These are phyloP conservation scores for Lacanobia oleracea DNA, from an alignment of 2,888 invertebrate species.

Conservation along the genomic window DNA sequence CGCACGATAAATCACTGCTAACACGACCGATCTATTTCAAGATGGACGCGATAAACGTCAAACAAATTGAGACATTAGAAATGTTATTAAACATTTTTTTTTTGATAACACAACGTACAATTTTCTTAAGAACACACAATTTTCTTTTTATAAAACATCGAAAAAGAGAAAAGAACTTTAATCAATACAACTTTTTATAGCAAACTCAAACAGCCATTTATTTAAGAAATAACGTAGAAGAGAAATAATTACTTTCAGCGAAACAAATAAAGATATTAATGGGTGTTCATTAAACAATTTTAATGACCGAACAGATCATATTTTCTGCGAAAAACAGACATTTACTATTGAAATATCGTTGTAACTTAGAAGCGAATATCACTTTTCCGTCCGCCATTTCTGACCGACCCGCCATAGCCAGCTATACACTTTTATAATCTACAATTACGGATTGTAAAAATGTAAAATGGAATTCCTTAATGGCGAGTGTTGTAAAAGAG, in stretches of 20 bases:
- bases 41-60: not conserved
- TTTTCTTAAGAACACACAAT: not conserved
- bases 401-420: conserved; percentile 69
- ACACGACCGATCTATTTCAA: conserved; percentile 3
- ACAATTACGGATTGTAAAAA: conserved; percentile 90
- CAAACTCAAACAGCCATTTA: not conserved
- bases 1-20: conserved; percentile 9
- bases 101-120: not conserved
- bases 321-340: conserved; percentile 3
- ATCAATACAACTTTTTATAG: not conserved
- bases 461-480: conserved; percentile 86
- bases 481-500: conserved; percentile 81
- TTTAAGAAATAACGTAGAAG: not conserved
- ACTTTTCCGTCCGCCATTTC: conserved; percentile 20
- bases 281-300: conserved; percentile 21
- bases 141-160: not conserved
- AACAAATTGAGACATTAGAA: conserved; percentile 19
- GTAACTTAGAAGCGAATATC: conserved; percentile 20
- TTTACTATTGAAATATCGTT: conserved; percentile 23
- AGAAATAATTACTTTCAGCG: conserved; percentile 16
- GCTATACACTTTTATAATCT: conserved; percentile 86
- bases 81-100: not conserved
- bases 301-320: conserved; percentile 2
- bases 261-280: conserved; percentile 16
- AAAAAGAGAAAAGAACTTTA: not conserved